phyloP scores from a whole-genome alignment of 2,888 invertebrate genomes.

The Eupithecia centaureata region DNA sequence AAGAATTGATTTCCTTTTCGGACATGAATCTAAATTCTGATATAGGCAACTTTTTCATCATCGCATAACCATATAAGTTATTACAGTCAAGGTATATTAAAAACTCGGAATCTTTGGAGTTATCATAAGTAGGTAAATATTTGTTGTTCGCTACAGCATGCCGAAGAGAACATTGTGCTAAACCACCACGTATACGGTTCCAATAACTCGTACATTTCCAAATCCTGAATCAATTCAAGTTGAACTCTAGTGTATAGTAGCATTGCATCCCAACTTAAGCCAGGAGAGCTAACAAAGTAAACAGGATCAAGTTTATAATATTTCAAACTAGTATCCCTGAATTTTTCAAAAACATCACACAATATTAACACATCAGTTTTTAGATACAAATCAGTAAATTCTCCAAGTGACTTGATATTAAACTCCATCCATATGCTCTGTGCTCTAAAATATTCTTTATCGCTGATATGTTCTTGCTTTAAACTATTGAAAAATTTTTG shows the following conservation, averaged over 20 bases:
- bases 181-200: slow-evolving; percentile 3
- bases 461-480: neutral
- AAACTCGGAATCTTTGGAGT: neutral
- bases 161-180: neutral
- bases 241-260: neutral
- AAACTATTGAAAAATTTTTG: neutral
- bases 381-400: slow-evolving; percentile 2
- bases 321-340: no score
- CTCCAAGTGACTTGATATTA: neutral
- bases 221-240: slow-evolving; percentile 8
- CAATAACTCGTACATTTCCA: neutral
- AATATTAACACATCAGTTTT: slow-evolving; percentile 3
- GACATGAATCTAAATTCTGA: no score
- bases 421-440: neutral
- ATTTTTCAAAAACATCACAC: no score
- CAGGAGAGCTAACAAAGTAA: neutral
- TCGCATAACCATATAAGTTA: no score
- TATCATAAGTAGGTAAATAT: neutral
- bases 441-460: neutral
- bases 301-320: slow-evolving; percentile 6
- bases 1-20: no score
- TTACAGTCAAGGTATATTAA: slow-evolving; percentile 1
- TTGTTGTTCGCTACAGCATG: neutral
- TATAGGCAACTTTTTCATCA: no score
- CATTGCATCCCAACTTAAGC: slow-evolving; percentile 7